phyloP scores from a whole-genome alignment of 92 coral and sea anemone genomes.

The Bergia puertoricense region DNA sequence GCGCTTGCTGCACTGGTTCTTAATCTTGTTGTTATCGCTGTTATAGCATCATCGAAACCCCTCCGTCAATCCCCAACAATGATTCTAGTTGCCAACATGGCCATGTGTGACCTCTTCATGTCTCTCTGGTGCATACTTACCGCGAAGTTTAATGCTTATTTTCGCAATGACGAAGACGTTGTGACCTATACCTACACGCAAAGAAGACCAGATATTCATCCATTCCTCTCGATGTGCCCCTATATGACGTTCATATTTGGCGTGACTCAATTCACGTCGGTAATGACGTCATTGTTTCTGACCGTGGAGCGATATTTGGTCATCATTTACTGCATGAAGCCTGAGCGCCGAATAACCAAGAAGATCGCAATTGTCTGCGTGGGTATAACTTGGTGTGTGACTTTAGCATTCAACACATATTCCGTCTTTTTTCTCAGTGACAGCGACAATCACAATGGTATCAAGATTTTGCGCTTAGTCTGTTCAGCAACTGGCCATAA shows the following conservation, averaged over 20 bases:
- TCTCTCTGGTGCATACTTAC: neutral
- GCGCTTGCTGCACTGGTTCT: neutral
- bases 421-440: neutral
- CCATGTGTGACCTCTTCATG: neutral
- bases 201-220: neutral
- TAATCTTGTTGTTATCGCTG: neutral
- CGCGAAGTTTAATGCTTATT: neutral
- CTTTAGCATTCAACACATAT: neutral
- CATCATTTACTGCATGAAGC: neutral
- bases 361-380: neutral
- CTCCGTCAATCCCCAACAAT: neutral
- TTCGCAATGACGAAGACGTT: neutral
- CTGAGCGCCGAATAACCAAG: neutral
- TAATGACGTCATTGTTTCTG: neutral
- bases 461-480: neutral
- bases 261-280: neutral
- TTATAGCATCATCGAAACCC: neutral
- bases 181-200: neutral
- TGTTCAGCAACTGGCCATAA: conserved; percentile 5
- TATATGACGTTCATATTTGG: neutral
- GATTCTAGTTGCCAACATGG: neutral
- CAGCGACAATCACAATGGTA: neutral
- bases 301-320: neutral
- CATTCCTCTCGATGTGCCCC: neutral
- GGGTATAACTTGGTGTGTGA: neutral